These are phyloP conservation scores for Capitulum mitella DNA, from an alignment of 2,888 invertebrate species.

Conservation along the genomic window DNA sequence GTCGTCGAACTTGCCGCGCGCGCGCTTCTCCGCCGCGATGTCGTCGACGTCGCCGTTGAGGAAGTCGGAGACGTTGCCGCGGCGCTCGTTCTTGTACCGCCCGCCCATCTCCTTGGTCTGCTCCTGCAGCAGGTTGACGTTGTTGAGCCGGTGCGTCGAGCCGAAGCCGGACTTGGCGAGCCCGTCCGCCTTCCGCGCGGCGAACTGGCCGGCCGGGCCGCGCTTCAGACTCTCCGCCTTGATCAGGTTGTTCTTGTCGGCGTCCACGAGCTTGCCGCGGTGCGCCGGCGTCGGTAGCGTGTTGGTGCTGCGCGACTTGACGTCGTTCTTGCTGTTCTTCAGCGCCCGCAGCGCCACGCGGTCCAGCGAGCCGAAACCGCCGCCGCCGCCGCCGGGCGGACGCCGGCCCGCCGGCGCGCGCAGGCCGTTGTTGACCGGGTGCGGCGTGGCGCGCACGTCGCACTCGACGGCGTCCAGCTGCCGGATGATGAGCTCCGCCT, in stretches of 20 bases:
- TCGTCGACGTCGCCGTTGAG: neutral
- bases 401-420: neutral
- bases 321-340: constrained; percentile 4
- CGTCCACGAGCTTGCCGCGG: neutral
- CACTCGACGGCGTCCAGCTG: neutral
- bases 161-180: neutral
- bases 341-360: neutral
- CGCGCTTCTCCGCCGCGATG: neutral
- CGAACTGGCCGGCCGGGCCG: neutral
- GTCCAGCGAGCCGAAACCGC: neutral
- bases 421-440: constrained; percentile 10
- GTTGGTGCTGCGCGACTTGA: neutral
- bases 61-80: neutral
- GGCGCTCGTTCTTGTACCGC: neutral
- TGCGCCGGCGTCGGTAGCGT: neutral
- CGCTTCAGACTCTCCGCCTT: constrained; percentile 13
- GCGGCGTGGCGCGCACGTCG: neutral
- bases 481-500: neutral
- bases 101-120: neutral
- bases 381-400: neutral
- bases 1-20: neutral
- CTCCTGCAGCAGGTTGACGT: neutral
- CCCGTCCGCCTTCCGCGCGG: neutral
- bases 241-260: constrained; percentile 15
- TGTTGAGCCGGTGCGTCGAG: neutral